These are phyloP conservation scores for Notocelia uddmanniana DNA, from an alignment of 2,888 invertebrate genomes.

Conservation along the genomic window DNA sequence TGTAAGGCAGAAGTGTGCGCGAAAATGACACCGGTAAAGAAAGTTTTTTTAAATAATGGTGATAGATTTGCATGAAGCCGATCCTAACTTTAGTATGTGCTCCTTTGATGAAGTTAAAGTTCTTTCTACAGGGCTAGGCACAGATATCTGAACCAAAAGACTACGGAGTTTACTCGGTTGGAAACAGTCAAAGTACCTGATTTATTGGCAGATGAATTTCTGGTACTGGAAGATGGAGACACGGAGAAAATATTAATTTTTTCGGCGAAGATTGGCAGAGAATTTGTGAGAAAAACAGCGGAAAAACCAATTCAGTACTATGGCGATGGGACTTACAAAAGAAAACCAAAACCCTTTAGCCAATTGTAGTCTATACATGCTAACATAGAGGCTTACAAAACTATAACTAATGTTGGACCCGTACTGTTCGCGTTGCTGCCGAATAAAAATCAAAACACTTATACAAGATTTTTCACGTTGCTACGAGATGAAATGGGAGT, in stretches of 20 bases:
- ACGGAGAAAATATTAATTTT: slow-evolving; percentile 13
- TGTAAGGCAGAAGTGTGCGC: slow-evolving; percentile 8
- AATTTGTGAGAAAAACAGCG: slow-evolving; percentile 14
- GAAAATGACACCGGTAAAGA: not conserved
- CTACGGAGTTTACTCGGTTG: slow-evolving; percentile 14
- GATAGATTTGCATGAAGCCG: not conserved
- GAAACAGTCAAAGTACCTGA: slow-evolving; percentile 19
- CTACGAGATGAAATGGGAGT: slow-evolving; percentile 37
- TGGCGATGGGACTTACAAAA: slow-evolving; percentile 19
- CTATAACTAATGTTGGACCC: slow-evolving; percentile 35
- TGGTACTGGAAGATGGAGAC: slow-evolving; percentile 25
- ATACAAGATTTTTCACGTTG: slow-evolving; percentile 37
- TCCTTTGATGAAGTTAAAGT: slow-evolving; percentile 16
- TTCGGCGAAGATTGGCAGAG: slow-evolving; percentile 10
- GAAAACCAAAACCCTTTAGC: slow-evolving; percentile 24
- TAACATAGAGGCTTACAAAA: slow-evolving; percentile 10
- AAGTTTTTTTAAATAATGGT: slow-evolving; percentile 2
- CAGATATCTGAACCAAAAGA: slow-evolving; percentile 5
- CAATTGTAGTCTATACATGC: slow-evolving; percentile 22
- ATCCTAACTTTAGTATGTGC: slow-evolving; percentile 13
- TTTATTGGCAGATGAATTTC: slow-evolving; percentile 16
- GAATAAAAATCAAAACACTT: slow-evolving; percentile 29
- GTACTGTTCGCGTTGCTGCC: slow-evolving; percentile 37
- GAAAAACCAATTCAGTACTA: slow-evolving; percentile 15
- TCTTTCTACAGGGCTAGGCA: slow-evolving; percentile 9